Conservation (phyloP, 2,797 vertebrate genomes). For the Enteromius trimaculatus region DNA sequence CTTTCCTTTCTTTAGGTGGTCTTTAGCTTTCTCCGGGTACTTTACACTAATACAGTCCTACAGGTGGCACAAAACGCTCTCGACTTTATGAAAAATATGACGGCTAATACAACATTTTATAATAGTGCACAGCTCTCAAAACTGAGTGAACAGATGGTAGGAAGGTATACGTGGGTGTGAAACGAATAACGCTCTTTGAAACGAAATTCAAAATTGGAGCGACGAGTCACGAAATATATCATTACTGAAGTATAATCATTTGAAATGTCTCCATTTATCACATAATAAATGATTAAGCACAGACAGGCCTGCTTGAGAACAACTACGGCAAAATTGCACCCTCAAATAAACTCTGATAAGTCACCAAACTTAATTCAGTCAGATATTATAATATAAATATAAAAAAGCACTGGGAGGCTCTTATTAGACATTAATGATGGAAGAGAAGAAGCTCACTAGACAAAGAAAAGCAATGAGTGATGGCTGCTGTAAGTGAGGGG, state of each 20-base stretch:
- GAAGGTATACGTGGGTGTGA: not conserved
- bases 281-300: slow-evolving; percentile 21
- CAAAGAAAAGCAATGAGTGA: slow-evolving; percentile 43
- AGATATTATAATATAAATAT: slow-evolving; percentile 23
- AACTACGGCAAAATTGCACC: not conserved
- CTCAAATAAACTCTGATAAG: slow-evolving; percentile 19
- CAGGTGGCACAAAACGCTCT: slow-evolving; percentile 7
- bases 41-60: slow-evolving; percentile 6
- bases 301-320: slow-evolving; percentile 12
- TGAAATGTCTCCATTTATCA: slow-evolving; percentile 33
- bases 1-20: slow-evolving; percentile 11
- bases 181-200: not conserved
- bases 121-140: not conserved
- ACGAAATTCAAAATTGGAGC: slow-evolving; percentile 9
- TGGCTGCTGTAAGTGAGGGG: slow-evolving; percentile 22
- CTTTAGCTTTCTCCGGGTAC: slow-evolving; percentile 14
- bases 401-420: not conserved
- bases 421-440: slow-evolving; percentile 27
- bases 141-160: slow-evolving; percentile 8
- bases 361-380: slow-evolving; percentile 15
- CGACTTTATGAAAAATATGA: not conserved
- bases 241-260: slow-evolving; percentile 26
- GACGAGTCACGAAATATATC: slow-evolving; percentile 2
- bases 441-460: slow-evolving; percentile 43
- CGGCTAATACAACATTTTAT: not conserved